These are phyloP conservation scores for Sarotherodon lohbergeri DNA, from an alignment of 2,113 vertebrate genomes.

Conservation along the genomic window DNA sequence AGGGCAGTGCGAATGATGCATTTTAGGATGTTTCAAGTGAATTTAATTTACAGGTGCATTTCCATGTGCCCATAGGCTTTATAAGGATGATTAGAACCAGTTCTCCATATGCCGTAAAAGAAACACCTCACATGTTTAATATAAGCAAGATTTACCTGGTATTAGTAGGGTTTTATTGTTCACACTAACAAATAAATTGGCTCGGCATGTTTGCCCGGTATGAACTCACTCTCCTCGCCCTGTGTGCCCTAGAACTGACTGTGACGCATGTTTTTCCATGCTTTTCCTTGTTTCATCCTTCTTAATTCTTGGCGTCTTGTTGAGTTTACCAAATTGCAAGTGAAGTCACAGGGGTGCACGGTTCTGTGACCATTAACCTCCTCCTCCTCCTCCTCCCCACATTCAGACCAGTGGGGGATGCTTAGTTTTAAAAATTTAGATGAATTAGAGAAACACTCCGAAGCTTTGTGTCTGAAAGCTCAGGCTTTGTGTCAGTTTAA, in stretches of 20 bases:
- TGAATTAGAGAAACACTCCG: slow-evolving; percentile 5
- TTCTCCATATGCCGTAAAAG: slow-evolving; percentile 21
- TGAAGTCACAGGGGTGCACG: background rate
- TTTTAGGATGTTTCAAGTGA: background rate
- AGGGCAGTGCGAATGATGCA: background rate
- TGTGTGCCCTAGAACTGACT: slow-evolving; percentile 8
- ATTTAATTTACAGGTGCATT: slow-evolving; percentile 44
- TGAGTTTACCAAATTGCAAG: slow-evolving; percentile 12
- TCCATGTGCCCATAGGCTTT: background rate
- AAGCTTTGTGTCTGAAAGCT: background rate
- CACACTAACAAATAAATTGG: slow-evolving; percentile 28
- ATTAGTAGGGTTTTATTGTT: slow-evolving; percentile 46
- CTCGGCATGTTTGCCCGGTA: background rate
- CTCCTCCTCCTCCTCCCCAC: background rate
- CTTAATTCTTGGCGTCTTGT: slow-evolving; percentile 7
- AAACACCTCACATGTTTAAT: slow-evolving; percentile 46
- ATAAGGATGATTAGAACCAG: slow-evolving; percentile 43
- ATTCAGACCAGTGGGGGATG: slow-evolving; percentile 13
- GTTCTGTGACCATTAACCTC: background rate
- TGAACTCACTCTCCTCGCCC: background rate
- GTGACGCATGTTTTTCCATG: slow-evolving; percentile 16
- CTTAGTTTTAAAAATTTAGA: slow-evolving; percentile 25
- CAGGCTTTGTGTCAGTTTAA: slow-evolving; percentile 21
- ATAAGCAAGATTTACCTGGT: slow-evolving; percentile 41
- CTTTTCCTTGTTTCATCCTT: slow-evolving; percentile 11